Evolutionary conservation across 2,797 vertebrate species (phyloP), one percentile per base, ranked within the genome.

Genomic region (Sebastes cheni): DNA sequence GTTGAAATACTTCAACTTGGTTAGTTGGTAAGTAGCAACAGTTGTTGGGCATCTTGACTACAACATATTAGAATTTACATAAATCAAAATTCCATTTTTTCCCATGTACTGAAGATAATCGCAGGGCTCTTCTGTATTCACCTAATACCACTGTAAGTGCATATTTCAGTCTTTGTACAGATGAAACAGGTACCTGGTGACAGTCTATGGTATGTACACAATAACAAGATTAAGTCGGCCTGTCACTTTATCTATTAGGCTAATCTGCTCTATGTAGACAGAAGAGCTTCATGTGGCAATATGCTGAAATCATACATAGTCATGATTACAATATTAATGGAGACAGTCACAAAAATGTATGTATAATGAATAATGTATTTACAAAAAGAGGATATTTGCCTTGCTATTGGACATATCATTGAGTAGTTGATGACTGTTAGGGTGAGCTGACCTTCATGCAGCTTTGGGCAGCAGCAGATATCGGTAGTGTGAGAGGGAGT

Each of bases 141-240:
- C 18, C 8, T 65, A n/a, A 12, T 54, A 22, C 27, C 39, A 59
- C 25, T 55, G 32, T 16, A 11, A 12, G 22, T 39, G 16, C 25
- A 5, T 79, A 20, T 61, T 55, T 42, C 62, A 3, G 2, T 14
- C 6, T 56, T 22, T 42, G 25, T 25, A 9, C 29, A 54, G n/a
- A 68, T 52, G 9, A 52, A 50, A 60, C 3, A 20, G 4, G 4
- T 23, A 36, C 32, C n/a, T 14, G 34, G 22, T n/a, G 27, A 50
- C 50, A 52, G 50, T n/a, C 50, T 52, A 52, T 52, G 50, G 50
- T 20, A 20, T 80, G 32, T 18, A 22, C 65, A 59, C 30, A 72
- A 52, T 61, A 72, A 79, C 50, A 55, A 60, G 67, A 79, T 72
- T 59, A 68, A 34, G 39, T 42, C 71, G 54, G 22, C 46, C 1